Base-by-base conservation (phyloP, 2,113 vertebrate genomes). In the Cynocephalus volans region DNA sequence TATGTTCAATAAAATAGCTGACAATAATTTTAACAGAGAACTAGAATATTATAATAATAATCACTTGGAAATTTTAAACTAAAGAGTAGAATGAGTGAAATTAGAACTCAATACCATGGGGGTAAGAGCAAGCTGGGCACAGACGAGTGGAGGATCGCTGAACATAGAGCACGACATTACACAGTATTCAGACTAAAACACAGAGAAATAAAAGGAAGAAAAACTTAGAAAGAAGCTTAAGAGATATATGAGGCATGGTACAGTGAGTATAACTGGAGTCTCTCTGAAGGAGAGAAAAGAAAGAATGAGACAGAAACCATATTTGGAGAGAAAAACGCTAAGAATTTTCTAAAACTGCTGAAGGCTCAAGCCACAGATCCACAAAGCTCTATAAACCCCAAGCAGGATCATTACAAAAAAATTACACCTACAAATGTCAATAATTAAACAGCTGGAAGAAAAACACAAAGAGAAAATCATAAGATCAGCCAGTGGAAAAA, bases 331-430 rank as follows among this genome's bases (percentile, higher is more conserved):
- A 73, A 0, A 88, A 18, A 88, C 21, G 41, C 31, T 89, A 62
- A 76, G 75, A 73, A 19, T 80, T 89, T 89, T 56, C 48, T 73
- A 89, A 89, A 85, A 58, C 24, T 72, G 62, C 72, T 12, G 19
- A 50, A 95, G 62, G 41, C 15, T 60, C 36, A 52, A 60, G 58
- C 12, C 8, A 64, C 2, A 77, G 70, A 65, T 72, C n/a, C 48
- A 92, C 85, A 72, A 83, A 50, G 72, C 54, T 64, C 64, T 65
- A 33, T 33, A 62, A 72, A 64, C 13, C 48, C 48, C 11, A 41
- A 65, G 31, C 10, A 82, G 50, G 89, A 92, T 41, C 77, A 92
- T 77, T 11, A 84, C 28, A 54, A 88, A 92, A 70, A 73, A n/a
- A 64, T 64, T 36, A 83, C 31, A 64, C 45, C 58, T 87, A 33